Base-by-base conservation (phyloP, 2,888 invertebrate genomes). In the Lasiommata megera region DNA sequence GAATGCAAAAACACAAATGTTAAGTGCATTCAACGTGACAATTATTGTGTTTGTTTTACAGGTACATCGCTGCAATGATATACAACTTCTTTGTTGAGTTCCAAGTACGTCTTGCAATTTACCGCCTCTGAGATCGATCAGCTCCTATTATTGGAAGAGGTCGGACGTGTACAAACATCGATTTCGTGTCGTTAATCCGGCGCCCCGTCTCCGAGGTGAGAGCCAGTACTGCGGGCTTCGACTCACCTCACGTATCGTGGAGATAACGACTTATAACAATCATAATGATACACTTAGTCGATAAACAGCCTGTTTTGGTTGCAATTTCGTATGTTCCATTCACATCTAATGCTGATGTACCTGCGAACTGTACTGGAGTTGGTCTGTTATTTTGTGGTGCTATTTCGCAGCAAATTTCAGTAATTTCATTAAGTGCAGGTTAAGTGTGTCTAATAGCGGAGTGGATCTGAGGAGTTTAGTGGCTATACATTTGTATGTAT, bases 111-210 rank as follows among this genome's bases (percentile, higher is more conserved):
- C 76, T 81, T 80, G 86, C 81, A 88, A 88, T 88, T 88, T 84
- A 84, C 83, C 79, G 81, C 70, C 77, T 79, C 76, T 69, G 74
- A 82, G 84, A 82, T 85, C 82, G 87, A 87, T 88, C 89, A 85
- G 80, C 80, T 82, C 79, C 80, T 80, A 88, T 88, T 90, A 89
- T 87, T 81, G 82, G 85, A 76, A 82, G 88, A 84, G 88, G 87
- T 88, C 82, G 88, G 84, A 88, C 89, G 89, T 89, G 90, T 88
- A 84, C 87, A 90, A 89, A 89, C 89, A 90, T 83, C 86, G 83
- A 86, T 86, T 87, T 88, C 80, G 83, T 79, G 84, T 86, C 84
- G 87, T 88, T 89, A 86, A 84, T 85, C 80, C 79, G 74, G 70
- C 77, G 74, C 73, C 73, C 74, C 72, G 79, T 78, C 79, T 66